Evolutionary conservation across 2,797 vertebrate genomes (phyloP), one percentile per base, ranked within the genome.

Genomic region (Mycteria americana): DNA sequence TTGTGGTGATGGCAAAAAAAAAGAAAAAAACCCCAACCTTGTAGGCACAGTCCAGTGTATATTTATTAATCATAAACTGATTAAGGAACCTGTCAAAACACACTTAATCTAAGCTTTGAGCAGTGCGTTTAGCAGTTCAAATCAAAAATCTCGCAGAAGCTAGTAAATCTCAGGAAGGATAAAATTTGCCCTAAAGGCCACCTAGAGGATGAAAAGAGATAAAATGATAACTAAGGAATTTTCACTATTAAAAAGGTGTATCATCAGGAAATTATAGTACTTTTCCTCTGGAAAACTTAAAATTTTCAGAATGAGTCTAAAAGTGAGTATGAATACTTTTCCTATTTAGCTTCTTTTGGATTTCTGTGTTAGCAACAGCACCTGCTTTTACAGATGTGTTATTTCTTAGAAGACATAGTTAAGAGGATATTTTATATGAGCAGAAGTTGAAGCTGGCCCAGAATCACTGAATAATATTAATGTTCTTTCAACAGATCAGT

Each of bases 401-500:
- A 39, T 88, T 93, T 57, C 16, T 50, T 25, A 51, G 45, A 78
- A 65, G 43, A 54, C 22, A 64, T 64, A 39, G 56, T 78, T 92
- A 89, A 94, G 62, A 73, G 7, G 5, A 19, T 81, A 73, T 85
- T 93, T 91, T 43, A 31, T 33, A 48, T 25, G 60, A 96, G 22
- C 6, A 67, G 67, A 94, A 85, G 12, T 37, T 68, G 56, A 80
- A 96, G 43, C 56, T 73, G 63, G 35, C 48, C 73, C 3, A 2
- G 45, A 88, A 84, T 89, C n/a, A 31, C 17, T 50, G 87, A 89
- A 73, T 75, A 92, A 43, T 89, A 62, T 85, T 88, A 89, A 85
- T 70, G 18, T 83, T 87, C 60, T 80, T 95, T 87, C 74, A 87
- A 69, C 39, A 93, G 79, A 94, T 80, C 80, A 91, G 76, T 95